A percentile compares a stretch with the other conserved stretches of the same genome.
Conservation (phyloP, 2,113 vertebrate genomes). For the Recurvirostra avosetta region DNA sequence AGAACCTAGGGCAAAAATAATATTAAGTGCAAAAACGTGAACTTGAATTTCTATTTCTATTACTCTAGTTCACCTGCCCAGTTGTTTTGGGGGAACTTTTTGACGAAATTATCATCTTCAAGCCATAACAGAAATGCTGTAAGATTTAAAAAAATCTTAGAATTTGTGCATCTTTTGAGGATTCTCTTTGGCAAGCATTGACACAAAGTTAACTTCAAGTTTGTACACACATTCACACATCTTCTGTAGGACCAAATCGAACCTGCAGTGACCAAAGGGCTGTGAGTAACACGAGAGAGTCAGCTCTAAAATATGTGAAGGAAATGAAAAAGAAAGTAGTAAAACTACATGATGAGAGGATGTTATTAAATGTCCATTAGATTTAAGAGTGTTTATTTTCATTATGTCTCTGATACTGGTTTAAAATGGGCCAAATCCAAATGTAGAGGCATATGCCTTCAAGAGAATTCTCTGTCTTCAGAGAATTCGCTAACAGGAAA, state of each 20-base stretch:
- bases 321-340: slow-evolving; percentile 13
- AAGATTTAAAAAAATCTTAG: neutral
- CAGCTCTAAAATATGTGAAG: neutral
- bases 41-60: neutral
- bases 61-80: neutral
- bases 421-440: slow-evolving; percentile 19
- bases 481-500: neutral
- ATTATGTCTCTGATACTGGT: neutral
- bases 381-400: slow-evolving; percentile 10
- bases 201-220: neutral
- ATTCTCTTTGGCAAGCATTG: neutral
- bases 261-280: neutral
- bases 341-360: neutral
- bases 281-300: neutral
- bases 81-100: neutral
- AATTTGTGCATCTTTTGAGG: neutral
- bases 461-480: neutral
- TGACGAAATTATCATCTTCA: neutral
- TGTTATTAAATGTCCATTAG: neutral
- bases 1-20: neutral
- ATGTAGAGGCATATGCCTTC: neutral
- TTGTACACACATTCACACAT: neutral
- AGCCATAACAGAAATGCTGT: neutral
- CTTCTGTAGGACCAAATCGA: neutral
- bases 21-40: neutral